Conservation (phyloP, 2,888 invertebrate species). For the Hedya salicella region DNA sequence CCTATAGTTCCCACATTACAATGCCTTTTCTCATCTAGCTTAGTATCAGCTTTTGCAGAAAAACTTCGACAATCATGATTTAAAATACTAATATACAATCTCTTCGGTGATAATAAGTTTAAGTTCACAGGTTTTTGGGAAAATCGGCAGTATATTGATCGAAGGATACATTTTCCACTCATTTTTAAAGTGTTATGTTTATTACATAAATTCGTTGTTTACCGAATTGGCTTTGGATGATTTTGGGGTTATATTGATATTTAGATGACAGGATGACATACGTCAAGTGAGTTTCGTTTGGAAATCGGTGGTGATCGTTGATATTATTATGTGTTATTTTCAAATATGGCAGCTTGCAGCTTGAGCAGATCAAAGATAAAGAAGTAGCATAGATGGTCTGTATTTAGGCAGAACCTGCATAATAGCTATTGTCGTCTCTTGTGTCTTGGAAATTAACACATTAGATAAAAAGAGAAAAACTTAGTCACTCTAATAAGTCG, state of each 20-base stretch:
- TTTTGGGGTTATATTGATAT: conserved; percentile 30
- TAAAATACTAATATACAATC: conserved; percentile 53
- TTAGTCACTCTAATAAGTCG: too few relatives aligned
- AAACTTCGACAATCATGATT: conserved; percentile 54
- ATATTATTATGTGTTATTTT: too few relatives aligned
- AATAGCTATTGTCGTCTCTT: too few relatives aligned
- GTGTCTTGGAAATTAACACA: too few relatives aligned
- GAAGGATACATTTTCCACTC: conserved; percentile 66
- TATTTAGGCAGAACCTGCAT: too few relatives aligned
- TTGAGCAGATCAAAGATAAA: too few relatives aligned
- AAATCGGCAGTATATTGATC: conserved; percentile 58
- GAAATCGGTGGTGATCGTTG: neutral
- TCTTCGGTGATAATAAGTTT: conserved; percentile 51
- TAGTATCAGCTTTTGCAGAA: conserved; percentile 61
- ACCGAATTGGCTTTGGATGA: neutral
- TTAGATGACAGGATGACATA: neutral
- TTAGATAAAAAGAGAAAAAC: too few relatives aligned
- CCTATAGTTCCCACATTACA: conserved; percentile 95
- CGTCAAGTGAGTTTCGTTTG: neutral
- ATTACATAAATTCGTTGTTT: conserved; percentile 24
- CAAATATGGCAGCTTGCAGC: too few relatives aligned
- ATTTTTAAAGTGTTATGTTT: conserved; percentile 54
- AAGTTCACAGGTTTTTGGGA: conserved; percentile 47
- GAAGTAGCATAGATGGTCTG: too few relatives aligned
- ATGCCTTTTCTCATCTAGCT: conserved; percentile 77